A percentile compares a stretch with the other conserved stretches of the same genome.
These are phyloP conservation scores for Clinocottus analis DNA, from an alignment of 2,113 vertebrate species.

Conservation along the genomic window DNA sequence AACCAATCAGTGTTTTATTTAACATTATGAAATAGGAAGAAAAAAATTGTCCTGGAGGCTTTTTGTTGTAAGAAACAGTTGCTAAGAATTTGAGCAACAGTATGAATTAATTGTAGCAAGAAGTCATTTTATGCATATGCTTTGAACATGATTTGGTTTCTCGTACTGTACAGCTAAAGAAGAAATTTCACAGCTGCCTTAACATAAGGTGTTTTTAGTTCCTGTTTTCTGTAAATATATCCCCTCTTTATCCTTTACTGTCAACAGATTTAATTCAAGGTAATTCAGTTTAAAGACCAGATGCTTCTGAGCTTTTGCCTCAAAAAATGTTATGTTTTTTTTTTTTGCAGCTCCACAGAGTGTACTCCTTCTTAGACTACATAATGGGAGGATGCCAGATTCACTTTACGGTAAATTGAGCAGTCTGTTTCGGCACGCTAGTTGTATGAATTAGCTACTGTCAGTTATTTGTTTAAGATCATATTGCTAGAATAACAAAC, in stretches of 20 bases:
- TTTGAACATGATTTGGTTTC: neutral
- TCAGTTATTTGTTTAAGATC: neutral
- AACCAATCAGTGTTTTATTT: neutral
- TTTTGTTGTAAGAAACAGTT: neutral
- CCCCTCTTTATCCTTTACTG: neutral
- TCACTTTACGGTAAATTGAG: slow-evolving; percentile 92
- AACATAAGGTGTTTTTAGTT: neutral
- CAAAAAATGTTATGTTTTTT: slow-evolving; percentile 14
- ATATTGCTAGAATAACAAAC: neutral
- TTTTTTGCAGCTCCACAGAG: slow-evolving; percentile 89
- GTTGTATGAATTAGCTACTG: slow-evolving; percentile 6
- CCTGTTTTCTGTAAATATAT: slow-evolving; percentile 4
- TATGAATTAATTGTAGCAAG: neutral
- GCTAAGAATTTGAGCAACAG: neutral
- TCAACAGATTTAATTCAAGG: slow-evolving; percentile 45
- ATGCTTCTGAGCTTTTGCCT: slow-evolving; percentile 35
- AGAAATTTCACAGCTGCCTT: neutral
- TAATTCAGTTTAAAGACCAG: slow-evolving; percentile 49
- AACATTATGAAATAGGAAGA: neutral
- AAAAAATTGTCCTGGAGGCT: no score
- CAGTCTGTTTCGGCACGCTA: neutral
- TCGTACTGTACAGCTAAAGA: slow-evolving; percentile 1
- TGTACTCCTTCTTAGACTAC: slow-evolving; percentile 96
- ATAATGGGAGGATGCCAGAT: slow-evolving; percentile 99
- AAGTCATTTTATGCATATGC: neutral